phyloP scores from a whole-genome alignment of 1,140 invertebrate species.

The Halotydeus destructor region DNA sequence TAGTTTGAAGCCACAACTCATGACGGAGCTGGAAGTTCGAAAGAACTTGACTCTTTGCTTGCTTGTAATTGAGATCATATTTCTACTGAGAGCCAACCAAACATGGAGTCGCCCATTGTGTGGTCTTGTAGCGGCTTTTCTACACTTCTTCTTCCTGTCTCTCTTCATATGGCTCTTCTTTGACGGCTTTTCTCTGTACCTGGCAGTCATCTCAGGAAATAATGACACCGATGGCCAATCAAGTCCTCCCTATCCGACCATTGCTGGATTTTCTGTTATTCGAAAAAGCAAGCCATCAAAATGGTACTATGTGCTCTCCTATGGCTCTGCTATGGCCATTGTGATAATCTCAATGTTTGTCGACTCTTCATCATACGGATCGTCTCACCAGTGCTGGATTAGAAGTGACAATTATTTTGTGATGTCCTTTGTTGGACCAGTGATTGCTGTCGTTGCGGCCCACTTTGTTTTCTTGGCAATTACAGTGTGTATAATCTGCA shows the following conservation, averaged over 20 bases:
- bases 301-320: slow-evolving; percentile 67
- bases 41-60: slow-evolving; percentile 39
- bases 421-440: slow-evolving; percentile 79
- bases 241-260: too few relatives aligned
- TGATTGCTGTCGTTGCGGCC: slow-evolving; percentile 51
- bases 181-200: slow-evolving; percentile 75
- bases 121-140: slow-evolving; percentile 62
- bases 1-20: too few relatives aligned
- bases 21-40: too few relatives aligned
- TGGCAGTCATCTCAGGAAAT: slow-evolving; percentile 37
- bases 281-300: slow-evolving; percentile 71
- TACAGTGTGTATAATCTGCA: slow-evolving; percentile 74
- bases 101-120: slow-evolving; percentile 65
- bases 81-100: slow-evolving; percentile 70
- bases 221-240: too few relatives aligned
- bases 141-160: slow-evolving; percentile 87
- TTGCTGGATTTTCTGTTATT: slow-evolving; percentile 43
- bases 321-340: slow-evolving; percentile 50
- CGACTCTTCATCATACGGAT: slow-evolving; percentile 65
- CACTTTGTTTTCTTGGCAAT: slow-evolving; percentile 66
- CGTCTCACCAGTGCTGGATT: slow-evolving; percentile 65
- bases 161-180: slow-evolving; percentile 68
- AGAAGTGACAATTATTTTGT: slow-evolving; percentile 65
- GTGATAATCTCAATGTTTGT: slow-evolving; percentile 52
- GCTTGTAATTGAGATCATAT: slow-evolving; percentile 72